Conservation (phyloP, 92 coral and sea anemone species). For the Ricordea florida region DNA sequence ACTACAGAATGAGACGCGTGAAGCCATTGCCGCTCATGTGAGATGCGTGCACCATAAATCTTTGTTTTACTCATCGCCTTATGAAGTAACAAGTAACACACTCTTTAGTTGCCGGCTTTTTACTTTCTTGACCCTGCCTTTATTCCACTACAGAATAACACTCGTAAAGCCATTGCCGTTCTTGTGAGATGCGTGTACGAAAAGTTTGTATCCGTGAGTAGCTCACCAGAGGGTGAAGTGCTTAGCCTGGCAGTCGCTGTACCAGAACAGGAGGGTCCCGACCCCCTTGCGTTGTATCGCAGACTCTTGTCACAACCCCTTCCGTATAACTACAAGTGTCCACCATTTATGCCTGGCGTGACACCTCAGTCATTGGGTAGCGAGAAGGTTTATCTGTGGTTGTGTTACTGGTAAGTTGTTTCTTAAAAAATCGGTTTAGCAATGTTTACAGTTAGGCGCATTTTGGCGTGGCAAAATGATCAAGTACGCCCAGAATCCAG, state of each 20-base stretch:
- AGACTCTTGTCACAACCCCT: constrained; percentile 79
- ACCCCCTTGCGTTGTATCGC: constrained; percentile 72
- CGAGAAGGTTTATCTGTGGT: constrained; percentile 84
- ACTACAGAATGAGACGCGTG: constrained; percentile 47
- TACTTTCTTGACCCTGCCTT: no score
- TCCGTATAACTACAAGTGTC: constrained; percentile 77
- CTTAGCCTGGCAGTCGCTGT: constrained; percentile 20
- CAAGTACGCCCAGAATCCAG: no score
- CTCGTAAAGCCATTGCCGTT: constrained; percentile 36
- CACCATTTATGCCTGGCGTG: constrained; percentile 53
- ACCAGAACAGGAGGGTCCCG: constrained; percentile 22
- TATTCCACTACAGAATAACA: constrained; percentile 53
- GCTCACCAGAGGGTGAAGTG: constrained; percentile 1
- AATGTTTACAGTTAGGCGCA: no score
- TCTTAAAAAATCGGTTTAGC: no score
- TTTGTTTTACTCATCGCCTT: no score
- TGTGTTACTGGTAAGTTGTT: constrained; percentile 83
- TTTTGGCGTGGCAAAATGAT: no score
- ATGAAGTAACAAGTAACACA: not conserved
- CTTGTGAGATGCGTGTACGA: constrained; percentile 50
- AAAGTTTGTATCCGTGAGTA: constrained; percentile 46
- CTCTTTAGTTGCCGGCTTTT: no score
- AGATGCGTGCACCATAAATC: constrained; percentile 57
- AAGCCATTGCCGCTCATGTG: constrained; percentile 42
- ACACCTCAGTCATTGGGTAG: constrained; percentile 37